Percentiles rank a stretch among this genome's conserved stretches.
Conservation (phyloP, 2,797 vertebrate species). For the Paguma larvata region DNA sequence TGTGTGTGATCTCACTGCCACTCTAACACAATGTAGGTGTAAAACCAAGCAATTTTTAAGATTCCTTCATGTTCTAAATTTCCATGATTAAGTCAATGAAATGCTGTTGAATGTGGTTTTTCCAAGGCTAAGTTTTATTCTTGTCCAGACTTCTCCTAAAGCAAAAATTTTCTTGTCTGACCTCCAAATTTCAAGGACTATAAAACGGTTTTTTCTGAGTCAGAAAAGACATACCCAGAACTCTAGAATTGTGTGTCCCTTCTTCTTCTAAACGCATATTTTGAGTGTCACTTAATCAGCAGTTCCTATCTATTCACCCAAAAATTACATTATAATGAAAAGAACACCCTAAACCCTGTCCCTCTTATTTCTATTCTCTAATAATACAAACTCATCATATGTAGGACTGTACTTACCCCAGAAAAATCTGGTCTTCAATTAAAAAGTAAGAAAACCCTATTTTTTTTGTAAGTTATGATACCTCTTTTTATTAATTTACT, state of each 20-base stretch:
- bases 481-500: not conserved
- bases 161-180: not conserved
- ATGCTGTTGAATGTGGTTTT: not conserved
- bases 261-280: not conserved
- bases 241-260: not conserved
- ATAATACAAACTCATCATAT: not conserved
- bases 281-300: not conserved
- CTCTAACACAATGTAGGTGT: not conserved
- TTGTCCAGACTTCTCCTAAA: conserved; percentile 11
- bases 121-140: not conserved
- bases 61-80: not conserved
- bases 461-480: not conserved
- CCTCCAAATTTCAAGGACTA: not conserved
- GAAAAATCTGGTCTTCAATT: not conserved
- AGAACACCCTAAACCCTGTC: not conserved
- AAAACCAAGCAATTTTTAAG: not conserved
- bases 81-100: not conserved
- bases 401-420: not conserved
- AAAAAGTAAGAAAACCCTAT: not conserved
- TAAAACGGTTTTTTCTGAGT: not conserved
- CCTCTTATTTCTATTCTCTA: not conserved
- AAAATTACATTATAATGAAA: not conserved
- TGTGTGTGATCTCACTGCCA: not conserved
- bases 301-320: not conserved
- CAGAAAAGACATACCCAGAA: not conserved